Conservation (phyloP, 2,888 invertebrate genomes). For the Campoplex nolae region DNA sequence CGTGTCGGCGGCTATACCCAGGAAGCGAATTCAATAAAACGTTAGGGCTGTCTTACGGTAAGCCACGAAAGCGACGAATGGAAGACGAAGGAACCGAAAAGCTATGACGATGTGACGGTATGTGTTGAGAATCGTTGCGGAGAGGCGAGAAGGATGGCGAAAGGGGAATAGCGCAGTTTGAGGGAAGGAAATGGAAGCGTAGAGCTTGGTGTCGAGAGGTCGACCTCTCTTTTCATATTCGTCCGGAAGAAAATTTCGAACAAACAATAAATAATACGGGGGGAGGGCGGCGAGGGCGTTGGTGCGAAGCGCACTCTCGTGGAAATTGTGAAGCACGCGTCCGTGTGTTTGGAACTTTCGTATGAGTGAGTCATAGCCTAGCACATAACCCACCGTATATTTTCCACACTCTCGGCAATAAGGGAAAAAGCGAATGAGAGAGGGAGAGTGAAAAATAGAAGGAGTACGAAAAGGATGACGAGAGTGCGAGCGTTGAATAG, state of each 20-base stretch:
- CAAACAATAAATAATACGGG: constrained; percentile 75
- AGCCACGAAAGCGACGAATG: constrained; percentile 42
- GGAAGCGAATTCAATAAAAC: constrained; percentile 62
- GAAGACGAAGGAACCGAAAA: constrained; percentile 53
- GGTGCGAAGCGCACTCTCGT: constrained; percentile 54
- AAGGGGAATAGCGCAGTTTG: constrained; percentile 27
- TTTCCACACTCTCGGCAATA: constrained; percentile 3
- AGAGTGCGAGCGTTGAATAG: constrained; percentile 58
- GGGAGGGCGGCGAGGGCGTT: background rate
- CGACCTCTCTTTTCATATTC: constrained; percentile 63
- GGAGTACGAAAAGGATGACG: constrained; percentile 27
- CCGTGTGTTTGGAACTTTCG: constrained; percentile 35
- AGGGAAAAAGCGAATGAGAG: background rate
- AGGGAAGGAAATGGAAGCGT: constrained; percentile 39
- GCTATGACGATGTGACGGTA: constrained; percentile 37
- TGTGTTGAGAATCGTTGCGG: constrained; percentile 33
- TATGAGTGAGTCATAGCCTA: constrained; percentile 12
- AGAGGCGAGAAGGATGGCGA: background rate
- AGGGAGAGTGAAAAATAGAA: background rate
- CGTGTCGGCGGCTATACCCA: constrained; percentile 12
- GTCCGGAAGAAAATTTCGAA: constrained; percentile 73
- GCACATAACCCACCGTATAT: background rate
- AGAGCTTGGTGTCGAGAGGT: constrained; percentile 51
- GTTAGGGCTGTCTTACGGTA: constrained; percentile 18
- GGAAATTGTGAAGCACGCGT: constrained; percentile 55